phyloP scores from a whole-genome alignment of 2,113 vertebrate species.

The Pelecanoides urinatrix region DNA sequence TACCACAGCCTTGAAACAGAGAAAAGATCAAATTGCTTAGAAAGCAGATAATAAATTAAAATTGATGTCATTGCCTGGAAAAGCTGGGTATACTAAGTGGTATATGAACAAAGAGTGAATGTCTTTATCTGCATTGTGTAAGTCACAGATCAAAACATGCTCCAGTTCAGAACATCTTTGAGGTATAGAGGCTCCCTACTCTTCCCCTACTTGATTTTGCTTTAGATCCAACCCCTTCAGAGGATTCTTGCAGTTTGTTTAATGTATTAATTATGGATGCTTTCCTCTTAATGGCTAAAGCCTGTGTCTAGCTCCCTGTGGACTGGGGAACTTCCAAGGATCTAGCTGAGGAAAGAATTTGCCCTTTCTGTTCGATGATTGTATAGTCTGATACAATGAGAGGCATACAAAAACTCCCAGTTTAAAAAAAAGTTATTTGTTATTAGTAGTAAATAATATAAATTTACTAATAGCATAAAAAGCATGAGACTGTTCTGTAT shows the following conservation, averaged over 20 bases:
- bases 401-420: neutral
- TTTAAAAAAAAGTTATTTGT: neutral
- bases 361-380: neutral
- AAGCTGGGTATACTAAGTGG: neutral
- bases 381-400: neutral
- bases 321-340: neutral
- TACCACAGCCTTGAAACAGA: neutral
- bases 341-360: neutral
- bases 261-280: neutral
- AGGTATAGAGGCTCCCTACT: neutral
- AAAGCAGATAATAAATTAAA: neutral
- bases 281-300: neutral
- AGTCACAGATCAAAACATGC: neutral
- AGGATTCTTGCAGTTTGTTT: neutral
- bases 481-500: neutral
- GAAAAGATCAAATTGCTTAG: neutral
- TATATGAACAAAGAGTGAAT: neutral
- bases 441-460: neutral
- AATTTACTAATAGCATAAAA: neutral
- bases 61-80: neutral
- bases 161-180: neutral
- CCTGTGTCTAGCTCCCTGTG: neutral
- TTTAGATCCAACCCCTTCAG: neutral
- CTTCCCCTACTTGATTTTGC: neutral
- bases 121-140: neutral